Evolutionary conservation across 1,140 invertebrate genomes (phyloP).

Genomic region (Batillaria attramentaria): DNA sequence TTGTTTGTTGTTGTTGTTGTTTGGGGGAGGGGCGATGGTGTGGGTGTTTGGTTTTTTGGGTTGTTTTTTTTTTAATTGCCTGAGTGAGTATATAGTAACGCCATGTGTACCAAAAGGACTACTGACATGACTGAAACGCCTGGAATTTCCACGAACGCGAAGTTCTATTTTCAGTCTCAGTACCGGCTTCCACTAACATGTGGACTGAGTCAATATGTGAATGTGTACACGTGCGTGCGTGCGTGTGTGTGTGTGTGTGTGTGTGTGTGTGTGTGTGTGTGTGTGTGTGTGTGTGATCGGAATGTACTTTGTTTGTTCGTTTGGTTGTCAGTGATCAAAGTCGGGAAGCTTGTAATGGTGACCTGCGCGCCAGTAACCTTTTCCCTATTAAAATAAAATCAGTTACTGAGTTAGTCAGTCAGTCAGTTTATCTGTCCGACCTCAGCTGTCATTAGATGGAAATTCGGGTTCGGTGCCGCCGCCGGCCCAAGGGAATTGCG

Average conservation of each 20-base stretch:
- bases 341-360: neutral
- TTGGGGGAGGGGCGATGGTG: neutral
- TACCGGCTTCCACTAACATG: neutral
- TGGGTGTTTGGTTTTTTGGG: neutral
- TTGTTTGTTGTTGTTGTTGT: neutral
- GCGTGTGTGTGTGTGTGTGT: neutral
- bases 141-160: neutral
- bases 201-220: neutral
- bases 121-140: constrained; percentile 12
- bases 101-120: neutral
- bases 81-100: too few relatives aligned
- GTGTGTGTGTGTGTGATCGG: neutral
- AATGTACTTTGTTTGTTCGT: neutral
- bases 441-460: neutral
- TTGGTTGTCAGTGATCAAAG: neutral
- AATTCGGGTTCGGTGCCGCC: neutral
- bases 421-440: neutral
- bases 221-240: neutral
- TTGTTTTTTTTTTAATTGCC: too few relatives aligned
- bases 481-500: too few relatives aligned
- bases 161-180: too few relatives aligned
- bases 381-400: neutral
- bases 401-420: neutral
- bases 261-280: neutral
- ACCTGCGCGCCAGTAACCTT: neutral